phyloP scores from a whole-genome alignment of 2,797 vertebrate species.

The Halcyon chelicuti region DNA sequence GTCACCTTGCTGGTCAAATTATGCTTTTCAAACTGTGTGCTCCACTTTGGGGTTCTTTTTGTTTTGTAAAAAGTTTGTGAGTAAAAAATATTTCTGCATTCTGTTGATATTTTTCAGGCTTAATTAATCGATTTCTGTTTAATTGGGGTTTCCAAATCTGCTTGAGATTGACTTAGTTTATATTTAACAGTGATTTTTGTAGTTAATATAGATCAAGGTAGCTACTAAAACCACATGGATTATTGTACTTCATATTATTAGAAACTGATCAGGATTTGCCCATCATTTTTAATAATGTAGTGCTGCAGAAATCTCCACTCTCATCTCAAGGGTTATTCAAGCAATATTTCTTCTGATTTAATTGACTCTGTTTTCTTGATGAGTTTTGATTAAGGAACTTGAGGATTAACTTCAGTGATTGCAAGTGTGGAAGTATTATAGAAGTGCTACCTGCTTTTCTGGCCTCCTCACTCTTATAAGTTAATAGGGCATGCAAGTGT shows the following conservation, averaged over 20 bases:
- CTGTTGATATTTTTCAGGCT: background rate
- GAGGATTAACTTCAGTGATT: background rate
- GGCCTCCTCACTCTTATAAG: background rate
- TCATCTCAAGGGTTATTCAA: background rate
- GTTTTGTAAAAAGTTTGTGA: background rate
- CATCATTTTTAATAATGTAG: background rate
- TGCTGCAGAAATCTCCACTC: background rate
- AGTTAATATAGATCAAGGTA: background rate
- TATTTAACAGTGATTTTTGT: background rate
- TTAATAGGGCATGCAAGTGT: too few relatives aligned
- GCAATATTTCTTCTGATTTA: background rate
- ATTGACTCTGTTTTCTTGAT: background rate
- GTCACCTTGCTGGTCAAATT: background rate
- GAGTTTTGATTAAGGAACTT: slow-evolving; percentile 1
- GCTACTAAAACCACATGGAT: background rate
- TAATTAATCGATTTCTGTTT: background rate
- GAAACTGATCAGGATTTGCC: background rate
- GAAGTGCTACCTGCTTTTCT: background rate
- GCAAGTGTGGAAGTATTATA: background rate
- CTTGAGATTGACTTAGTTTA: background rate
- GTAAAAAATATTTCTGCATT: background rate
- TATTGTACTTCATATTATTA: background rate
- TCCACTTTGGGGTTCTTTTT: background rate
- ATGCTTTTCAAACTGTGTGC: background rate
- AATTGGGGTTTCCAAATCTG: background rate